Base-by-base conservation (phyloP, 2,888 invertebrate genomes). In the Eupithecia exiguata region DNA sequence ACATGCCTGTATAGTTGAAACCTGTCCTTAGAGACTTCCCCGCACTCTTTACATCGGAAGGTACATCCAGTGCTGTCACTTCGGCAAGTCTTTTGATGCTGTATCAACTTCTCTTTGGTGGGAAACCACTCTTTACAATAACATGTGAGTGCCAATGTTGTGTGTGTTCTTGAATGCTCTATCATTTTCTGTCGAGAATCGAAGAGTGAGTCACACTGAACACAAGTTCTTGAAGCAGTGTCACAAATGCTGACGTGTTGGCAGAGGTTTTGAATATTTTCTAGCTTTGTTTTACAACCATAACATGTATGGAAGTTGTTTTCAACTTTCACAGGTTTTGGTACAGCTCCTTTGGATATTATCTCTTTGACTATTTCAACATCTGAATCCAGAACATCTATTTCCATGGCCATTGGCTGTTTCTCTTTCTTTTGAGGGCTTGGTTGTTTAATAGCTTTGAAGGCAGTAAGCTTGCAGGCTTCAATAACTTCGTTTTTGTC, bases 21-120 rank as follows among this genome's bases (percentile, higher is more conserved):
- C 74, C 92, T 82, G 43, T 93, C 90, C 79, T 86, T 89, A 62
- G 92, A 94, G 0, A 85, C 86, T 9, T 88, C 84, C 0, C 89
- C 89, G 74, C 95, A 94, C 79, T 91, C 89, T 72, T 91, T 93
- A 80, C 95, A 95, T 10, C 90, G 85, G 77, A 92, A 93, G 5
- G 86, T 81, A 69, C 86, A 90, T 0, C 91, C 91, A 70, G 88
- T 80, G 2, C 83, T 79, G 0, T 89, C 81, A 63, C 87, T 89
- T 70, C 93, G 85, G 73, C 92, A 93, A 1, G 81, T 84, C 78
- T 87, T 91, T 30, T 89, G 89, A 80, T 94, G 94, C 46, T 87
- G 84, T 7, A 84, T 69, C 9, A 92, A 78, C 70, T 83, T 83
- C 6, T 92, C 90, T 78, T 88, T 88, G n/a, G 77, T 88, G 6